phyloP scores from a whole-genome alignment of 23 tunicate genomes.

The Trididemnum miniatum region DNA sequence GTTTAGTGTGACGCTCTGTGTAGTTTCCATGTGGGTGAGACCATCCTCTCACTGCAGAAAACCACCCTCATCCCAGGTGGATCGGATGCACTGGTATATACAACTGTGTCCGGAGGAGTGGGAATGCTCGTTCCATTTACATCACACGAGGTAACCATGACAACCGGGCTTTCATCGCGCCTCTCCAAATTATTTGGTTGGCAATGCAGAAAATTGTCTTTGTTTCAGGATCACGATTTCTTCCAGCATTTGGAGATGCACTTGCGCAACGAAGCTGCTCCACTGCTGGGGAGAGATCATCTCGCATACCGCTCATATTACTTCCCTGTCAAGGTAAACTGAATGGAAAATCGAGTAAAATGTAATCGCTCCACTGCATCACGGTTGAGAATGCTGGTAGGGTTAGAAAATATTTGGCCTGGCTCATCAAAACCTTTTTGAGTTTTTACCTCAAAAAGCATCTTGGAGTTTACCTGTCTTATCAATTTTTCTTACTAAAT shows the following conservation, averaged over 20 bases:
- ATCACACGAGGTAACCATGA: conserved; percentile 93
- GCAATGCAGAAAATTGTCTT: neutral
- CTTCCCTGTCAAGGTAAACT: conserved; percentile 87
- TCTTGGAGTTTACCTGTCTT: no score
- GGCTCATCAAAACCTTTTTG: no score
- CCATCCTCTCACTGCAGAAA: conserved; percentile 82
- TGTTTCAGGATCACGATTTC: conserved; percentile 89
- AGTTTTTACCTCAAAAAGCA: no score
- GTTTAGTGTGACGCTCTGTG: conserved; percentile 80
- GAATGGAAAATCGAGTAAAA: no score
- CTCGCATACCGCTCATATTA: conserved; percentile 86
- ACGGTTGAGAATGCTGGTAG: no score
- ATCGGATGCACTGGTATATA: conserved; percentile 86
- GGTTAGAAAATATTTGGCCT: no score
- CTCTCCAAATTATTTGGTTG: no score
- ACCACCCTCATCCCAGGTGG: conserved; percentile 92
- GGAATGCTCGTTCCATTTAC: conserved; percentile 97
- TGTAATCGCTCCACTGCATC: no score
- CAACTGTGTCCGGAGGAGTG: conserved; percentile 93
- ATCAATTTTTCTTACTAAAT: no score
- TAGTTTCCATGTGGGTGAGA: conserved; percentile 84
- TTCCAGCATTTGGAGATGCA: conserved; percentile 98
- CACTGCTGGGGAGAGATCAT: conserved; percentile 92
- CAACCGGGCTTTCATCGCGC: no score
- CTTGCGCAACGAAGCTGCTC: conserved; percentile 84